Conservation (phyloP, 2,888 invertebrate species). For the Sarcophaga carnaria region DNA sequence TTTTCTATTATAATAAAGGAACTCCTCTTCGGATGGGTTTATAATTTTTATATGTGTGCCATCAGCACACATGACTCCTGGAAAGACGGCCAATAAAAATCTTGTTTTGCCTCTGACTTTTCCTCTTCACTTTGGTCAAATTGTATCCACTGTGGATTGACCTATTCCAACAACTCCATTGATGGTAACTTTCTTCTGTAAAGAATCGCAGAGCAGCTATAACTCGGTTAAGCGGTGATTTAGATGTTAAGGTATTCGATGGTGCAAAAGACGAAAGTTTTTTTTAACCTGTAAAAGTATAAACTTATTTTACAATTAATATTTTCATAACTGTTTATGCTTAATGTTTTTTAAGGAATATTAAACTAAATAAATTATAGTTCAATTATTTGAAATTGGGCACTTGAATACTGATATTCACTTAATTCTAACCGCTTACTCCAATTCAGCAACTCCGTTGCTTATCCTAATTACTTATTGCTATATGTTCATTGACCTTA, state of each 20-base stretch:
- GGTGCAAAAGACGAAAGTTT: not conserved
- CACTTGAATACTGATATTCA: no score
- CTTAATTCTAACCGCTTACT: no score
- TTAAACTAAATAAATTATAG: no score
- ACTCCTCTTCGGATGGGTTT: not conserved
- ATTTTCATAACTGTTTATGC: no score
- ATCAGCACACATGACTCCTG: not conserved
- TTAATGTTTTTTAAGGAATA: no score
- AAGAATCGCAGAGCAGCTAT: conserved; percentile 18
- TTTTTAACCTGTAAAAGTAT: not conserved
- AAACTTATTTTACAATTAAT: no score
- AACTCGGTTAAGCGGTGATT: conserved; percentile 11
- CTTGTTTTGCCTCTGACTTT: not conserved
- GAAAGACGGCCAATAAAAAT: conserved; percentile 2
- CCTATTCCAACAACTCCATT: no score
- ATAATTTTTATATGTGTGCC: not conserved
- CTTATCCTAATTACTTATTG: no score
- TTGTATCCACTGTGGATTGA: not conserved
- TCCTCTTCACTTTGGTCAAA: not conserved
- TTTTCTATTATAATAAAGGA: not conserved
- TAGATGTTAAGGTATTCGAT: not conserved
- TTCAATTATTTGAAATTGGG: no score
- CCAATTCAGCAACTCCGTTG: no score
- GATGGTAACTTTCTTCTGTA: not conserved
- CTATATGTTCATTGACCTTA: no score